phyloP scores from a whole-genome alignment of 2,797 vertebrate species.

The Microctenopoma steveboyesi region DNA sequence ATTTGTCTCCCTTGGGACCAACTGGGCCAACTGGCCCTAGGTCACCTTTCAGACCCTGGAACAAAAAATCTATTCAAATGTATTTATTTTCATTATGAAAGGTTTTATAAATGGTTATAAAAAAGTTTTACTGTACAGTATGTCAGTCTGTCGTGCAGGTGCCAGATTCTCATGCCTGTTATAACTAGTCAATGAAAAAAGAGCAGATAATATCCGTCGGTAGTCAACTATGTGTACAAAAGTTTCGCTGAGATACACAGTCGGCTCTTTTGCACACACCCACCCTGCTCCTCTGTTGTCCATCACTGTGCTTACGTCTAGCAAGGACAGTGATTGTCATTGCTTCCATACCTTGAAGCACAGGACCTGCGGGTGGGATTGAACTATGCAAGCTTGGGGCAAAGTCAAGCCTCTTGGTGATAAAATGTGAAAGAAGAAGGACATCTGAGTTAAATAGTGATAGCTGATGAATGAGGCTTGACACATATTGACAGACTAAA shows the following conservation, averaged over 20 bases:
- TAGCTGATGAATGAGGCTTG: slow-evolving; percentile 81
- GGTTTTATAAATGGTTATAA: neutral
- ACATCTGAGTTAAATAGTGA: slow-evolving; percentile 73
- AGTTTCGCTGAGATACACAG: slow-evolving; percentile 39
- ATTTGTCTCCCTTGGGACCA: slow-evolving; percentile 92
- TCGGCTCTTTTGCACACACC: slow-evolving; percentile 35
- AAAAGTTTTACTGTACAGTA: slow-evolving; percentile 44
- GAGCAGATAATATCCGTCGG: slow-evolving; percentile 45
- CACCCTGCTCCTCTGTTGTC: slow-evolving; percentile 19
- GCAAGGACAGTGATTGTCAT: slow-evolving; percentile 69
- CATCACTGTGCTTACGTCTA: slow-evolving; percentile 26
- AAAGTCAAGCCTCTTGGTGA: slow-evolving; percentile 73
- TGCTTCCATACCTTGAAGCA: slow-evolving; percentile 59
- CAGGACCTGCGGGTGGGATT: slow-evolving; percentile 57
- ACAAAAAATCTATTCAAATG: slow-evolving; percentile 57
- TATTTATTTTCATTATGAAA: slow-evolving; percentile 22
- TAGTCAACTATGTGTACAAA: slow-evolving; percentile 15
- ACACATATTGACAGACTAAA: slow-evolving; percentile 83
- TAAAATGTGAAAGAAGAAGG: slow-evolving; percentile 66
- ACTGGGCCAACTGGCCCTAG: slow-evolving; percentile 82
- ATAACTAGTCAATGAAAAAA: slow-evolving; percentile 36
- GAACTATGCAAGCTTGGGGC: slow-evolving; percentile 62
- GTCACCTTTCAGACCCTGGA: slow-evolving; percentile 91
- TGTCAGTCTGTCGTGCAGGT: slow-evolving; percentile 58
- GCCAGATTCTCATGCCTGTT: slow-evolving; percentile 64